These are phyloP conservation scores for Pyrgilauda ruficollis DNA, from an alignment of 2,113 vertebrate genomes.

Conservation along the genomic window DNA sequence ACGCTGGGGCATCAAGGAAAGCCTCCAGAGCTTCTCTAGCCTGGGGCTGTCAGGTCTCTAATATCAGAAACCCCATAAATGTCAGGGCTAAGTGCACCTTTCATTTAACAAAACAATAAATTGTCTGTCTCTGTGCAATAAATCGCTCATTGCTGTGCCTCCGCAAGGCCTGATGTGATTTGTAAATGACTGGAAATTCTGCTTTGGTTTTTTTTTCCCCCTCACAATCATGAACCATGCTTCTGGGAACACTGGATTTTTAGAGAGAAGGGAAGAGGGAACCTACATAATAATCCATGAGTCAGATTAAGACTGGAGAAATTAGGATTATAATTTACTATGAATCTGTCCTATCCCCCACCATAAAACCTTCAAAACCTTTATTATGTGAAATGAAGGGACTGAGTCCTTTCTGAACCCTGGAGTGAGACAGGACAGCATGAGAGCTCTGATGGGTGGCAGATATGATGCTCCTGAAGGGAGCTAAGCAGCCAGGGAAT, in stretches of 20 bases:
- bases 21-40: neutral
- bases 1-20: neutral
- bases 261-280: neutral
- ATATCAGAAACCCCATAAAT: neutral
- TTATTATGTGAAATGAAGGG: neutral
- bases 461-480: neutral
- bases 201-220: neutral
- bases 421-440: neutral
- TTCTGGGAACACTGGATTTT: neutral
- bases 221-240: fast-evolving
- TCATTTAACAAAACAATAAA: constrained; percentile 22
- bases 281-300: neutral
- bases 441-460: neutral
- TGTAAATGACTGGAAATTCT: neutral
- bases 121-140: neutral
- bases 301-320: neutral
- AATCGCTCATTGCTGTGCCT: neutral
- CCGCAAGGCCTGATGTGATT: neutral
- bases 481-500: neutral
- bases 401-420: neutral
- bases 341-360: neutral
- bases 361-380: neutral
- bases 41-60: neutral
- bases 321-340: neutral
- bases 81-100: neutral